Evolutionary conservation across 2,888 invertebrate genomes (phyloP).

Genomic region (Eumerus sabulonum): DNA sequence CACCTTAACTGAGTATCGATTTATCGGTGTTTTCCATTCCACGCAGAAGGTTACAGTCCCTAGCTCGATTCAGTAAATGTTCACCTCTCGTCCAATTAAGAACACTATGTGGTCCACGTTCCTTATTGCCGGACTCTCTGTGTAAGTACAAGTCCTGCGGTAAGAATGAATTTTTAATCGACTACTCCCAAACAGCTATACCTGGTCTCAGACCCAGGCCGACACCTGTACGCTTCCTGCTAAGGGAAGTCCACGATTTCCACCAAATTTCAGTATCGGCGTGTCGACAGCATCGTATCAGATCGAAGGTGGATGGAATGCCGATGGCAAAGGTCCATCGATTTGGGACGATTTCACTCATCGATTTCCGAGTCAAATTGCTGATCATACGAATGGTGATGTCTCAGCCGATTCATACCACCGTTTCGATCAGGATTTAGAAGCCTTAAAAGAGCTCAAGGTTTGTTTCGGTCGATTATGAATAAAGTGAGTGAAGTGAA

Average conservation of each 20-base stretch:
- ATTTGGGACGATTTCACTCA: slow-evolving; percentile 80
- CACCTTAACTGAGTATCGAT: too few species aligned
- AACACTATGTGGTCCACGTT: too few species aligned
- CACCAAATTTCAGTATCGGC: slow-evolving; percentile 72
- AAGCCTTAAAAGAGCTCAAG: slow-evolving; percentile 80
- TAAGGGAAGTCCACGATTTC: slow-evolving; percentile 70
- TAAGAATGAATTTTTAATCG: too few species aligned
- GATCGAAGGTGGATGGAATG: slow-evolving; percentile 74
- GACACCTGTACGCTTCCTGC: slow-evolving; percentile 39
- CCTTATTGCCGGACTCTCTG: too few species aligned
- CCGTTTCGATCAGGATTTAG: slow-evolving; percentile 81
- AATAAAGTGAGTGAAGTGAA: too few species aligned
- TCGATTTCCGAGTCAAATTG: slow-evolving; percentile 76
- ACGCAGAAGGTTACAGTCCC: too few species aligned
- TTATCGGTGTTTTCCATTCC: too few species aligned
- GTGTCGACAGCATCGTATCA: slow-evolving; percentile 74
- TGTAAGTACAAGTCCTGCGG: too few species aligned
- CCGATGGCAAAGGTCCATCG: slow-evolving; percentile 80
- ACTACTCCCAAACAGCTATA: too few species aligned
- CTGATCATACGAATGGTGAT: slow-evolving; percentile 80
- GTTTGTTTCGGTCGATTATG: slow-evolving; percentile 72
- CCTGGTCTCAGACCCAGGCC: too few species aligned
- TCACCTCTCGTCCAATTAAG: too few species aligned
- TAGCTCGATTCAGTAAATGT: too few species aligned
- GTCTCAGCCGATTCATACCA: slow-evolving; percentile 83